Evolutionary conservation across 2,888 invertebrate species (phyloP).

Genomic region (Stomorhina lunata): DNA sequence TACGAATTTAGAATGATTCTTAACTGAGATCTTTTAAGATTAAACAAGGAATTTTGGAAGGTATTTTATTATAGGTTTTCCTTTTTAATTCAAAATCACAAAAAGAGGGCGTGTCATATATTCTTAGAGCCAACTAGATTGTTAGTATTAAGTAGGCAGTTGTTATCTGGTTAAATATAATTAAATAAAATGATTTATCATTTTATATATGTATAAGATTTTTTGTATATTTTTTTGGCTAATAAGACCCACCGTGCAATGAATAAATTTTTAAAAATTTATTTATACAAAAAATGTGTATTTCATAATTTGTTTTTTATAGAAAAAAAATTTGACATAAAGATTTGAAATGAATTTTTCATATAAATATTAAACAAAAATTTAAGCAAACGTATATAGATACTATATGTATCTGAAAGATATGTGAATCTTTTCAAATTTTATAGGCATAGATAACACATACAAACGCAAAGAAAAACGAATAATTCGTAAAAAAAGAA

Average conservation of each 20-base stretch:
- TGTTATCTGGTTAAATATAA: too few relatives aligned
- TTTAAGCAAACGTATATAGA: neutral
- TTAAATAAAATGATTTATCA: too few relatives aligned
- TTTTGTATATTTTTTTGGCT: too few relatives aligned
- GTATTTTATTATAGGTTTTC: too few relatives aligned
- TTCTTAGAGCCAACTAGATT: too few relatives aligned
- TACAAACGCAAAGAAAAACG: conserved; percentile 1
- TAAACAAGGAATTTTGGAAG: too few relatives aligned
- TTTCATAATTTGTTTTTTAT: conserved; percentile 1
- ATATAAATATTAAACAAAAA: neutral
- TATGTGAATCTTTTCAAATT: conserved; percentile 23
- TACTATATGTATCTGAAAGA: conserved; percentile 25
- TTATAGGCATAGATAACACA: neutral
- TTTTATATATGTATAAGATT: too few relatives aligned
- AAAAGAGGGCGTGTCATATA: too few relatives aligned
- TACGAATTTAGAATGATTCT: too few relatives aligned
- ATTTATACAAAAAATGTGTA: neutral
- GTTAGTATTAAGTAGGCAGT: too few relatives aligned
- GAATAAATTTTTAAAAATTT: neutral
- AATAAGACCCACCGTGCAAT: neutral
- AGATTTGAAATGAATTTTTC: neutral
- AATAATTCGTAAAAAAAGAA: conserved; percentile 16
- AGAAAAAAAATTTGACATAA: neutral
- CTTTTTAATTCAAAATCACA: too few relatives aligned
- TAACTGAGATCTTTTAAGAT: too few relatives aligned